Evolutionary conservation across 2,797 vertebrate species (phyloP).

Genomic region (Fistularia tabacaria): DNA sequence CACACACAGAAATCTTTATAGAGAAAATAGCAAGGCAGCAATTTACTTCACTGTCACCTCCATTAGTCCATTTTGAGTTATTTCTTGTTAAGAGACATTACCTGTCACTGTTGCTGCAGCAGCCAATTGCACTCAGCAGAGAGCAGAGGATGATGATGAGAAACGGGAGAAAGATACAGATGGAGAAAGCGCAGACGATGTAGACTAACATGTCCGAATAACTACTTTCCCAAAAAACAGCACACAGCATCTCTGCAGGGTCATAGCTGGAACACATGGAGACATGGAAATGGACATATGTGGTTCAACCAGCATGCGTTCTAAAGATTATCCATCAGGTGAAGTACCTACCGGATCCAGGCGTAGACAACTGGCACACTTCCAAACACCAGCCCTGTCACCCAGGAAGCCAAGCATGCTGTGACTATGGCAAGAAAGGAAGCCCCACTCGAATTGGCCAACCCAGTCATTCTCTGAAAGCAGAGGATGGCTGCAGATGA

Average conservation of each 20-base stretch:
- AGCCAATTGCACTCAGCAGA: slow-evolving; percentile 41
- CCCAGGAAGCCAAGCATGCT: slow-evolving; percentile 65
- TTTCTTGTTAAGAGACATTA: slow-evolving; percentile 16
- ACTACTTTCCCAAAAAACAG: slow-evolving; percentile 74
- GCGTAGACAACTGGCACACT: slow-evolving; percentile 65
- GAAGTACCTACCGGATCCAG: slow-evolving; percentile 67
- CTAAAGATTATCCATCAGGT: background rate
- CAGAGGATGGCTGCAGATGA: slow-evolving; percentile 64
- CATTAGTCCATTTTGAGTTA: background rate
- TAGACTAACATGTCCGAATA: slow-evolving; percentile 76
- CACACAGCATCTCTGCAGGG: slow-evolving; percentile 74
- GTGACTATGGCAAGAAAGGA: slow-evolving; percentile 40
- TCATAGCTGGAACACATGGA: slow-evolving; percentile 62
- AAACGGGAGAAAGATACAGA: slow-evolving; percentile 67
- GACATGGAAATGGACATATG: background rate
- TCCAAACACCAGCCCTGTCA: slow-evolving; percentile 69
- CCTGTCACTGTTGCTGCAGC: slow-evolving; percentile 47
- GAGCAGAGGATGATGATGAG: slow-evolving; percentile 64
- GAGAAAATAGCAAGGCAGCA: too few species aligned
- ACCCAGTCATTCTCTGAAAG: slow-evolving; percentile 56
- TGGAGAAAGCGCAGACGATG: slow-evolving; percentile 66
- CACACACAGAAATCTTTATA: too few species aligned
- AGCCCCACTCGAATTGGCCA: slow-evolving; percentile 25
- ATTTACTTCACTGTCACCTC: too few species aligned
- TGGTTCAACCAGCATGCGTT: background rate